Conservation (phyloP, 2,888 invertebrate species). For the Luffia ferchaultella region DNA sequence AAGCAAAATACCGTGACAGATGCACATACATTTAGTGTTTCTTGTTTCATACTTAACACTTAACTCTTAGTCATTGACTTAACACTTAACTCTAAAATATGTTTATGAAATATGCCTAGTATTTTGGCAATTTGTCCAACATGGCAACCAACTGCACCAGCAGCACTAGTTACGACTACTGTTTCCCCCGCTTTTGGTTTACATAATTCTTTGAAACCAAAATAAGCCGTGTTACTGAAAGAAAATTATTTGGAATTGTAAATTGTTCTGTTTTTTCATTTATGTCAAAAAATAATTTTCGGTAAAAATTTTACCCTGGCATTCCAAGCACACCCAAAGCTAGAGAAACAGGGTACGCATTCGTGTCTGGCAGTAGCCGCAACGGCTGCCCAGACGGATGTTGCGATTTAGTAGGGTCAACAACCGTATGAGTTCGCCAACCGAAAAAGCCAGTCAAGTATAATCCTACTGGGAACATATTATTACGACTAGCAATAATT, state of each 20-base stretch:
- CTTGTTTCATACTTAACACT: too few relatives aligned
- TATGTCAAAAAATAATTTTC: conserved; percentile 12
- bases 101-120: conserved; percentile 43
- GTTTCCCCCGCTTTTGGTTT: conserved; percentile 76
- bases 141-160: conserved; percentile 79
- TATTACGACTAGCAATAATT: conserved; percentile 72
- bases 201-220: conserved; percentile 76
- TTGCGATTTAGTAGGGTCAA: conserved; percentile 27
- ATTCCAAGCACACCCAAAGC: conserved; percentile 74
- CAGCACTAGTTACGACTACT: conserved; percentile 76
- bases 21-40: too few relatives aligned
- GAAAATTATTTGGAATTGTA: too few relatives aligned
- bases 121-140: conserved; percentile 84
- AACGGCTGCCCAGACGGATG: conserved; percentile 29
- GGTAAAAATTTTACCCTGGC: conserved; percentile 79
- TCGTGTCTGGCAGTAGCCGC: conserved; percentile 65
- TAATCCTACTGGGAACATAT: conserved; percentile 70
- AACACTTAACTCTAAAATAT: too few relatives aligned
- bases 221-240: conserved; percentile 75
- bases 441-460: conserved; percentile 71
- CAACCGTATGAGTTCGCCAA: conserved; percentile 66
- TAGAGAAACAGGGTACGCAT: conserved; percentile 66
- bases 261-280: too few relatives aligned
- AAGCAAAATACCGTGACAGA: too few relatives aligned
- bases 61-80: too few relatives aligned